These are phyloP conservation scores for Oegoconia quadripuncta DNA, from an alignment of 2,888 invertebrate genomes.

Conservation along the genomic window DNA sequence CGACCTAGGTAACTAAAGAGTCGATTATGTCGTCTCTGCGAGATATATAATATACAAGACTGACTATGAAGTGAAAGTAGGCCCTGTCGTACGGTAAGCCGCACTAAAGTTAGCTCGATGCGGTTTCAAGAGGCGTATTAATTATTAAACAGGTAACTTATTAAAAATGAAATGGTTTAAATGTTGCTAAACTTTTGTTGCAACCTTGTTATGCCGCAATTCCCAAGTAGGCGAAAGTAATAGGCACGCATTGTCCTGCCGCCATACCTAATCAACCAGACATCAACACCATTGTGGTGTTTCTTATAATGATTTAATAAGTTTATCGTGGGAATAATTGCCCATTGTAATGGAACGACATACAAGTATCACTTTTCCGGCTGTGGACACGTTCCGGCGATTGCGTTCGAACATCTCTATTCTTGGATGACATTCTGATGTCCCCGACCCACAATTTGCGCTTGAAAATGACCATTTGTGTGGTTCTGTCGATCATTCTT, in stretches of 20 bases:
- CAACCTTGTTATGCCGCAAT: too few relatives aligned
- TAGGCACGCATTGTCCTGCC: neutral
- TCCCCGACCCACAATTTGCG: constrained; percentile 33
- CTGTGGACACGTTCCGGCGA: constrained; percentile 22
- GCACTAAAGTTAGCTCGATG: constrained; percentile 2
- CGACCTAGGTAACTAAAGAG: neutral
- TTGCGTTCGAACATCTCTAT: constrained; percentile 34
- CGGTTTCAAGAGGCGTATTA: constrained; percentile 1
- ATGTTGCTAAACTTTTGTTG: too few relatives aligned
- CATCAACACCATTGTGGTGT: constrained; percentile 6
- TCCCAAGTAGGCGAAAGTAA: neutral
- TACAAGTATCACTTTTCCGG: constrained; percentile 19
- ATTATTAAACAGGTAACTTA: too few relatives aligned
- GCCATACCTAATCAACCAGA: neutral
- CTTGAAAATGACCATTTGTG: constrained; percentile 44
- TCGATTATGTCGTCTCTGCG: neutral
- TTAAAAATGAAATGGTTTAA: too few relatives aligned
- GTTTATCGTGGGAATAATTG: constrained; percentile 12
- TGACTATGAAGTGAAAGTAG: constrained; percentile 11
- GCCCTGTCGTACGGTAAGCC: constrained; percentile 6
- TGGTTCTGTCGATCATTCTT: constrained; percentile 49
- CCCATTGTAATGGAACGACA: constrained; percentile 6
- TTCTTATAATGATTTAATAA: constrained; percentile 12
- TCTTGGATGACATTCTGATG: constrained; percentile 35
- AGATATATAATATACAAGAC: neutral